phyloP scores from a whole-genome alignment of 2,888 invertebrate genomes.

The Leptogaster cylindrica region DNA sequence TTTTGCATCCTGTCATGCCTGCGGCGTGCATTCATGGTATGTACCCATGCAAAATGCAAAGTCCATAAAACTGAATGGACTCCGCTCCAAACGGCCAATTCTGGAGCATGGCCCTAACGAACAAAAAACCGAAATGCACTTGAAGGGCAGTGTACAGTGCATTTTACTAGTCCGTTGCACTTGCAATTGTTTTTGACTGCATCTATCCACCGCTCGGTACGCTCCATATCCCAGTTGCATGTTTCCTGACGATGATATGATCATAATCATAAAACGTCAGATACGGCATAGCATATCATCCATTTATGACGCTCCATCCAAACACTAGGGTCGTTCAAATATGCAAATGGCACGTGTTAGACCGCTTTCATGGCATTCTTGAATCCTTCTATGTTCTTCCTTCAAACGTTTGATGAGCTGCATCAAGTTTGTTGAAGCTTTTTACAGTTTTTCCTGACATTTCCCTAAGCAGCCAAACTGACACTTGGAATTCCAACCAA shows the following conservation, averaged over 20 bases:
- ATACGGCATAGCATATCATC: conserved; percentile 31
- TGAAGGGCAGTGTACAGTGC: conserved; percentile 30
- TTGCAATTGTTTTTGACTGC: conserved; percentile 43
- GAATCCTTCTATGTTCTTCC: conserved; percentile 43
- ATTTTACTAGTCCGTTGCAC: conserved; percentile 47
- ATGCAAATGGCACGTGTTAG: conserved; percentile 40
- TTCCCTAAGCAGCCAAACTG: background rate
- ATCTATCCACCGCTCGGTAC: background rate
- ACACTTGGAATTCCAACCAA: background rate
- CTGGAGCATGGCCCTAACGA: background rate
- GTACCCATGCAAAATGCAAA: conserved; percentile 31
- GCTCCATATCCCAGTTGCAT: conserved; percentile 11
- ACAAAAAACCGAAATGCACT: conserved; percentile 37
- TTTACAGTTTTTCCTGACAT: background rate
- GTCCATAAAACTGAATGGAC: conserved; percentile 40
- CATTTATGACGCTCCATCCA: conserved; percentile 40
- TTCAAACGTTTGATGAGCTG: conserved; percentile 42
- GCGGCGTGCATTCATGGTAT: conserved; percentile 13
- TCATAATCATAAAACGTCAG: conserved; percentile 41
- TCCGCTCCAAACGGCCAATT: conserved; percentile 36
- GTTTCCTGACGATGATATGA: conserved; percentile 38
- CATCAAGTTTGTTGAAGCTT: conserved; percentile 18
- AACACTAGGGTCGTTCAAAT: conserved; percentile 30
- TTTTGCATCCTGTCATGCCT: conserved; percentile 19
- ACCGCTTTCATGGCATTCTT: conserved; percentile 41